A percentile compares a stretch with the other conserved stretches of the same genome.
phyloP scores from a whole-genome alignment of 2,888 invertebrate species.

The Tortricodes alternella region DNA sequence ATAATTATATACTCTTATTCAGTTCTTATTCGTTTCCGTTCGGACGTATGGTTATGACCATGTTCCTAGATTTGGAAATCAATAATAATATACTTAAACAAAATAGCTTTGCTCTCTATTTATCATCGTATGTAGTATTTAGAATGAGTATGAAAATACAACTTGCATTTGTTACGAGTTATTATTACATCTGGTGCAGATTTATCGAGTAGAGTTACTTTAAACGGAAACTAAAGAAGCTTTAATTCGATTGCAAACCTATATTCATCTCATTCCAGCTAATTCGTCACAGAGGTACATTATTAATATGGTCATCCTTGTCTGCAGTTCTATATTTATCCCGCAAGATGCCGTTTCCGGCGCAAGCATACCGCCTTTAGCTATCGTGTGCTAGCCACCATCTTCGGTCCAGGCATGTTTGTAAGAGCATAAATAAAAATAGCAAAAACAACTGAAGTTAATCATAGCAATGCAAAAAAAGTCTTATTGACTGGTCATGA shows the following conservation, averaged over 20 bases:
- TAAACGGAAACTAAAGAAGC: background rate
- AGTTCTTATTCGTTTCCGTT: too few species aligned
- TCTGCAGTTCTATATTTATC: constrained; percentile 70
- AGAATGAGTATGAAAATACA: too few species aligned
- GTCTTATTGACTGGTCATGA: too few species aligned
- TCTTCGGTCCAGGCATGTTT: constrained; percentile 53
- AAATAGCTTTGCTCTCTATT: too few species aligned
- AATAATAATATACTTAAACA: too few species aligned
- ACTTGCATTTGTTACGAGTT: too few species aligned
- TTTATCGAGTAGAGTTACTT: background rate
- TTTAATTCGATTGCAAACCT: constrained; percentile 6
- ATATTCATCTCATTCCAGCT: constrained; percentile 20
- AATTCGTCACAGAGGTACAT: constrained; percentile 18
- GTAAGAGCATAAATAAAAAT: constrained; percentile 52
- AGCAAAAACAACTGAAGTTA: constrained; percentile 33
- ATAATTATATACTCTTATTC: too few species aligned
- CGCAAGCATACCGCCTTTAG: constrained; percentile 53
- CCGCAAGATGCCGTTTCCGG: constrained; percentile 70
- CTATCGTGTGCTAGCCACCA: too few species aligned
- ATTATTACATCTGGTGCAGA: background rate
- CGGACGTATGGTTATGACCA: too few species aligned
- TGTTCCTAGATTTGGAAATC: too few species aligned
- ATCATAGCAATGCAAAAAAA: too few species aligned
- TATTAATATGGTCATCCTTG: constrained; percentile 55
- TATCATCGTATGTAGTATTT: too few species aligned